Conservation (phyloP, 1,140 invertebrate species). For the Calycopis cecrops region DNA sequence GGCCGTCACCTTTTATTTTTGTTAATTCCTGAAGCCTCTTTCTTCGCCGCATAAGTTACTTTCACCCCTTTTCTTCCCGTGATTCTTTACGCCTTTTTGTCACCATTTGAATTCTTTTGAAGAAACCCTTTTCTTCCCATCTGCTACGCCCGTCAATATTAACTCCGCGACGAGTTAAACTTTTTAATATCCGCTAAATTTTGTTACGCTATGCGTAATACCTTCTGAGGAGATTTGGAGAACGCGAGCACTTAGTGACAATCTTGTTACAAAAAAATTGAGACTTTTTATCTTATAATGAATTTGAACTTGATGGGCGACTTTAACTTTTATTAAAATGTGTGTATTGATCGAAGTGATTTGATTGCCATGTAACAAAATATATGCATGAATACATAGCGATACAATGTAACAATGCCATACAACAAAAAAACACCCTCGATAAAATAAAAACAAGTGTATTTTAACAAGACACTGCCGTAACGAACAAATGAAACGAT, state of each 20-base stretch:
- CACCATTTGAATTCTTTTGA: conserved; percentile 71
- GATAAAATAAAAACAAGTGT: background rate
- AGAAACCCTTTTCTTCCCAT: conserved; percentile 69
- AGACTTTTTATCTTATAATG: too few species aligned
- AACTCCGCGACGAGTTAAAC: conserved; percentile 71
- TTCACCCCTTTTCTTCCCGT: conserved; percentile 51
- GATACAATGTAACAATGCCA: background rate
- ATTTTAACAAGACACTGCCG: conserved; percentile 12
- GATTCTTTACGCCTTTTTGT: conserved; percentile 74
- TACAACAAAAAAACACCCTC: background rate
- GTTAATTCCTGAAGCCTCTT: conserved; percentile 67
- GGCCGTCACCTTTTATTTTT: conserved; percentile 76
- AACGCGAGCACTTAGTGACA: conserved; percentile 35
- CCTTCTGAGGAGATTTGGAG: conserved; percentile 46
- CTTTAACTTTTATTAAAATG: too few species aligned
- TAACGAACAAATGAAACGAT: conserved; percentile 38
- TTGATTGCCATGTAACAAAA: too few species aligned
- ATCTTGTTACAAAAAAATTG: conserved; percentile 26
- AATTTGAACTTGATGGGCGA: too few species aligned
- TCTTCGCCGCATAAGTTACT: conserved; percentile 74
- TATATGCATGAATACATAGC: background rate
- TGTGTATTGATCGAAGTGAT: too few species aligned
- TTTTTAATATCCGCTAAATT: conserved; percentile 75
- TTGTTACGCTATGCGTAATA: conserved; percentile 62
- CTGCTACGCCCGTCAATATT: conserved; percentile 75